Conservation (phyloP, 2,113 vertebrate genomes). For the Lepus europaeus region DNA sequence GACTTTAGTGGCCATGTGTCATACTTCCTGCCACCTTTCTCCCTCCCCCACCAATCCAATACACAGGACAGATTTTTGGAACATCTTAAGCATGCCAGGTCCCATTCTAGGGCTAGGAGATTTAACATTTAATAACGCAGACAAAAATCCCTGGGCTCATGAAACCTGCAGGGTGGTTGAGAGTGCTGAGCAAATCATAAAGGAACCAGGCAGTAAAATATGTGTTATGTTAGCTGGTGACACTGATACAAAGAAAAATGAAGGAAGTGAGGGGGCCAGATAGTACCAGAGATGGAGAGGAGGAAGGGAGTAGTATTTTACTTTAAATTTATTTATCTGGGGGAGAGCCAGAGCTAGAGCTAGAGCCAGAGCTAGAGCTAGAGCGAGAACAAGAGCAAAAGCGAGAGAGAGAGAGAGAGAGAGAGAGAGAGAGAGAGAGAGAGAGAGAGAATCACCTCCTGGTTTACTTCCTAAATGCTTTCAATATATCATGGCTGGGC, state of each 20-base stretch:
- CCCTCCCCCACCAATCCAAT: background rate
- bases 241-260: background rate
- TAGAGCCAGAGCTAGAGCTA: too few relatives aligned
- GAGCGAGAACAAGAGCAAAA: too few relatives aligned
- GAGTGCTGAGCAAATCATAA: background rate
- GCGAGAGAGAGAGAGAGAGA: background rate
- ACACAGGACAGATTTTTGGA: background rate
- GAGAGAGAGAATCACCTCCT: too few relatives aligned
- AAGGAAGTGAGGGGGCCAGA: background rate
- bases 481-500: too few relatives aligned
- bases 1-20: background rate
- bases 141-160: background rate
- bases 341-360: too few relatives aligned
- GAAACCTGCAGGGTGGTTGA: background rate
- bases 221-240: background rate
- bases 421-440: too few relatives aligned
- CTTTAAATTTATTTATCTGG: too few relatives aligned
- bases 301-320: background rate
- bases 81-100: background rate
- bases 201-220: background rate
- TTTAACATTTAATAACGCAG: background rate
- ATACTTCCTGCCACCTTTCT: background rate
- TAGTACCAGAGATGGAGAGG: background rate
- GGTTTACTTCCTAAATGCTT: too few relatives aligned
- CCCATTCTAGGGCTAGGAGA: background rate